phyloP scores from a whole-genome alignment of 2,888 invertebrate genomes.

The Pandemis heparana region DNA sequence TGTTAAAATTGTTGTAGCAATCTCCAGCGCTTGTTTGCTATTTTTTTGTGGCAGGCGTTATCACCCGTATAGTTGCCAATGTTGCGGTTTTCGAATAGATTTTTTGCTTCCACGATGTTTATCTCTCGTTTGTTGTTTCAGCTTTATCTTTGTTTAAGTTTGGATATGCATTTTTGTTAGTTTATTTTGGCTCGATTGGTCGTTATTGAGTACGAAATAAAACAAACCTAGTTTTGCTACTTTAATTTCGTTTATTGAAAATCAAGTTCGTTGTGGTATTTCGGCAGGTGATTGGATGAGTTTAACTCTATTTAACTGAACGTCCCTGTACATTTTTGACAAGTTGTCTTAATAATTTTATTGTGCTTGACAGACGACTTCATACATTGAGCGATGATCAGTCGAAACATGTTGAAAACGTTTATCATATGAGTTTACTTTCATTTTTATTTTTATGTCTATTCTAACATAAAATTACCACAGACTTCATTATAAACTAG shows the following conservation, averaged over 20 bases:
- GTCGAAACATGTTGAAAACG: no score
- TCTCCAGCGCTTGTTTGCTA: constrained; percentile 28
- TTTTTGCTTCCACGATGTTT: constrained; percentile 33
- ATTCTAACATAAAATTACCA: no score
- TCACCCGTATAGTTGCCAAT: constrained; percentile 42
- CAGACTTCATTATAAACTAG: no score
- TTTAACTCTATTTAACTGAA: no score
- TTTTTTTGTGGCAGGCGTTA: constrained; percentile 42
- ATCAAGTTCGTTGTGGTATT: no score
- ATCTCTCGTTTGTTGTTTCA: constrained; percentile 29
- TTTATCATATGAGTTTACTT: no score
- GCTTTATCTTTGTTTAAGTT: constrained; percentile 21
- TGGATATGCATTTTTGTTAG: constrained; percentile 10
- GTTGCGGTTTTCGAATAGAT: constrained; percentile 22
- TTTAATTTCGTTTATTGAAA: background rate
- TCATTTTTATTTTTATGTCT: no score
- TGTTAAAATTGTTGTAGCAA: constrained; percentile 32
- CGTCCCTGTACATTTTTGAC: no score
- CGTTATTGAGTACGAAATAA: background rate
- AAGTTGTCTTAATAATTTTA: no score
- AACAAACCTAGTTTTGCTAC: background rate
- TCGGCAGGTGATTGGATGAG: no score
- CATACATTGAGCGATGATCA: no score
- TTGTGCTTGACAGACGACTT: no score
- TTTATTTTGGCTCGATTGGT: constrained; percentile 14